Percentiles rank a stretch among this genome's conserved stretches.
phyloP scores from a whole-genome alignment of 2,888 invertebrate species.

The Hybos culiciformis region DNA sequence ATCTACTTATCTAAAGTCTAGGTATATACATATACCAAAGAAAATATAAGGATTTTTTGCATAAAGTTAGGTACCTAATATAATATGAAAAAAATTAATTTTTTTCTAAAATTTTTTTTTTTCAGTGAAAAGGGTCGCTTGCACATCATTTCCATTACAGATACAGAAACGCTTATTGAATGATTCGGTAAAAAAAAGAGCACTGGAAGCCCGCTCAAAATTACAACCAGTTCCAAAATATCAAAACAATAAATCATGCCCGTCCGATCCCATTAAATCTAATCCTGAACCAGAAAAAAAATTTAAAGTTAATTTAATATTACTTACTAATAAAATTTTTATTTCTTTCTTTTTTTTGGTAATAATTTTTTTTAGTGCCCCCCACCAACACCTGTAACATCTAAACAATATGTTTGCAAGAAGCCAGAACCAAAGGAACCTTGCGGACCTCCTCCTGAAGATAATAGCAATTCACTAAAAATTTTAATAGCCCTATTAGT shows the following conservation, averaged over 20 bases:
- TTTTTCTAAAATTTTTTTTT: neutral
- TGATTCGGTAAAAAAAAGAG: conserved; percentile 27
- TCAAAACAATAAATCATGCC: conserved; percentile 22
- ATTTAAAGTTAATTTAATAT: neutral
- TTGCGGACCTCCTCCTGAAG: neutral
- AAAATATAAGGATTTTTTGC: no score
- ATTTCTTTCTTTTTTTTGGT: no score
- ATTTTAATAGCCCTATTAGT: neutral
- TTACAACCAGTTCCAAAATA: conserved; percentile 22
- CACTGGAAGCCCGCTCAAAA: conserved; percentile 28
- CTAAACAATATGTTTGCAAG: neutral
- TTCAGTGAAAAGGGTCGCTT: neutral
- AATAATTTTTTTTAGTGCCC: conserved; percentile 1
- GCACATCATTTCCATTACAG: neutral
- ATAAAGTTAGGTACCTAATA: no score
- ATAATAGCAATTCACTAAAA: neutral
- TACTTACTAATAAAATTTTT: neutral
- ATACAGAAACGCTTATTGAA: neutral
- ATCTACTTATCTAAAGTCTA: no score
- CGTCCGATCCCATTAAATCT: neutral
- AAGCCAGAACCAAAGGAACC: neutral
- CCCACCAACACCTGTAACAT: neutral
- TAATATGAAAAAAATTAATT: no score
- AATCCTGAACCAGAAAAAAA: conserved; percentile 1
- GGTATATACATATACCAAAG: no score